These are phyloP conservation scores for Aspidoscelis tigris DNA, from an alignment of 2,113 vertebrate species.

Conservation along the genomic window DNA sequence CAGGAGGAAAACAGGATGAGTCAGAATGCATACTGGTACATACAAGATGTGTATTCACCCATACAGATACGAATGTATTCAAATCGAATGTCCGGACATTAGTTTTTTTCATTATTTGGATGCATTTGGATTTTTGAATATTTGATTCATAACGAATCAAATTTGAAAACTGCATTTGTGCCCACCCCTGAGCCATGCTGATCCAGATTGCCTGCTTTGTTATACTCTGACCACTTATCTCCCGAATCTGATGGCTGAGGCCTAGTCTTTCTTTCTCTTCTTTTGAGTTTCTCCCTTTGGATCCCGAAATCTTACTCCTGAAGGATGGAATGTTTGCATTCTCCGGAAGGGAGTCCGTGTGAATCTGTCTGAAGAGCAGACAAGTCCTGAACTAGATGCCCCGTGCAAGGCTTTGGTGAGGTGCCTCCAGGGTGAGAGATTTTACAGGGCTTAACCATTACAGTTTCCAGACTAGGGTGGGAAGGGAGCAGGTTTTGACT, in stretches of 20 bases:
- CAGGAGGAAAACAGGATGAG: no score
- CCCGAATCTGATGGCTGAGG: neutral
- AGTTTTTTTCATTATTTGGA: no score
- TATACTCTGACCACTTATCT: slow-evolving; percentile 69
- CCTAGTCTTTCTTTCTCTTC: neutral
- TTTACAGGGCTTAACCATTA: neutral
- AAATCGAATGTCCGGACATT: no score
- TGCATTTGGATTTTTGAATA: no score
- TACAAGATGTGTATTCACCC: no score
- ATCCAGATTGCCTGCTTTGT: slow-evolving; percentile 83
- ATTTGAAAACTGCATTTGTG: no score
- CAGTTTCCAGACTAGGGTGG: neutral
- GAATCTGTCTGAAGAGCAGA: neutral
- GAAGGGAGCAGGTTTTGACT: neutral
- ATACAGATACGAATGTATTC: no score
- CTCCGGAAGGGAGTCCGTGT: no score
- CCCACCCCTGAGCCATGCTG: no score
- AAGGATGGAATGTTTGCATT: no score
- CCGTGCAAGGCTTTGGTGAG: neutral
- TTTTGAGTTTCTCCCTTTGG: neutral
- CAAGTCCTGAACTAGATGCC: neutral
- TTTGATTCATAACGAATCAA: no score
- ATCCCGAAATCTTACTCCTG: neutral
- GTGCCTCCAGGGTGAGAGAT: neutral
- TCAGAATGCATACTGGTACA: no score